Evolutionary conservation across 2,113 vertebrate species (phyloP).

Genomic region (Capreolus pygargus): DNA sequence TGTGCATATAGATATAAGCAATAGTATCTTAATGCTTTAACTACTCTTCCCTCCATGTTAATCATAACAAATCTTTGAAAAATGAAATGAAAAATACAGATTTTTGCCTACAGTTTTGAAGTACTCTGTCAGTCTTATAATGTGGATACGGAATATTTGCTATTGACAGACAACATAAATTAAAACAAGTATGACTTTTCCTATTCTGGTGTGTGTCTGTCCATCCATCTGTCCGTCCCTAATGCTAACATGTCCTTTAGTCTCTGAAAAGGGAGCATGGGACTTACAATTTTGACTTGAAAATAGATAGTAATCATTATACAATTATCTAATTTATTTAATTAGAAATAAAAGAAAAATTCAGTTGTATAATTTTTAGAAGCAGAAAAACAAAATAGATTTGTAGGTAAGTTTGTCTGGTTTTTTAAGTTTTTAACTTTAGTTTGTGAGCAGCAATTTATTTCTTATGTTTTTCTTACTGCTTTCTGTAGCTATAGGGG

Average conservation of each 20-base stretch:
- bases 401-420: not conserved
- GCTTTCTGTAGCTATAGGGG: not conserved
- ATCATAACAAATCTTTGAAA: slow-evolving; percentile 12
- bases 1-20: not conserved
- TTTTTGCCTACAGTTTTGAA: slow-evolving; percentile 15
- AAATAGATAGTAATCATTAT: not conserved
- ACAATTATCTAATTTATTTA: not conserved
- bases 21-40: not conserved
- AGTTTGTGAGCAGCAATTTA: not conserved
- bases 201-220: not conserved
- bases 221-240: not conserved
- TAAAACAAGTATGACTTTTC: not conserved
- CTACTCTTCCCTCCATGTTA: not conserved
- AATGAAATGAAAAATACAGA: not conserved
- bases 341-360: not conserved
- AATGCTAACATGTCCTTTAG: not conserved
- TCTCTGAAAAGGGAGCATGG: not conserved
- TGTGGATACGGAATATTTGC: not conserved
- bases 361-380: not conserved
- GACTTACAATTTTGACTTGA: slow-evolving; percentile 3
- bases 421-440: not conserved
- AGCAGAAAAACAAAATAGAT: not conserved
- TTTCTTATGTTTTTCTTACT: not conserved
- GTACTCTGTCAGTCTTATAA: not conserved
- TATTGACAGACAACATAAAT: not conserved